Percentiles rank a stretch among this genome's conserved stretches.
Evolutionary conservation across 2,888 invertebrate genomes (phyloP).

Genomic region (Ectemnius lituratus): DNA sequence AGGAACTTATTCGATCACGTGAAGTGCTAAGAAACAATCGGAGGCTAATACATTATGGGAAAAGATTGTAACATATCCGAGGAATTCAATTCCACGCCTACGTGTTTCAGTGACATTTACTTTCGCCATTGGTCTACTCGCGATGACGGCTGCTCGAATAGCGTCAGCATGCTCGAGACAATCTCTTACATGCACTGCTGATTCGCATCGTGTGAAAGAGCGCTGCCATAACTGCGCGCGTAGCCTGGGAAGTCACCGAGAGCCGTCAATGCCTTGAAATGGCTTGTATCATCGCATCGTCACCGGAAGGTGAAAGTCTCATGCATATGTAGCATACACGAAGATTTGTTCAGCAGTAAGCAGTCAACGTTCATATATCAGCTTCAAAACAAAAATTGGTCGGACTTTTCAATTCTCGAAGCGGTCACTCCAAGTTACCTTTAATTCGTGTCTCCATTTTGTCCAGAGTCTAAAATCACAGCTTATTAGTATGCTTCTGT

Average conservation of each 20-base stretch:
- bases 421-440: too few relatives aligned
- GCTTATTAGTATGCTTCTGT: too few relatives aligned
- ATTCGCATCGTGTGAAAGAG: neutral
- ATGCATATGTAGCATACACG: neutral
- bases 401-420: too few relatives aligned
- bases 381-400: too few relatives aligned
- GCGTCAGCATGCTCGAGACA: conserved; percentile 18
- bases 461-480: too few relatives aligned
- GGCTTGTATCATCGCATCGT: conserved; percentile 27
- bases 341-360: too few relatives aligned
- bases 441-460: too few relatives aligned
- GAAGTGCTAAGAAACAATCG: neutral
- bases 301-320: conserved; percentile 44
- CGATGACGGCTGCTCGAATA: conserved; percentile 30
- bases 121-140: conserved; percentile 42
- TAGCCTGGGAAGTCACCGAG: conserved; percentile 24
- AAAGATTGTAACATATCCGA: conserved; percentile 12
- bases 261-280: conserved; percentile 31
- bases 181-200: neutral
- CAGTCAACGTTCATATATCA: too few relatives aligned
- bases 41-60: neutral
- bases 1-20: neutral
- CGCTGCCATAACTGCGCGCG: too few relatives aligned
- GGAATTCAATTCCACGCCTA: conserved; percentile 41
- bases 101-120: conserved; percentile 47